A percentile compares a stretch with the other conserved stretches of the same genome.
phyloP scores from a whole-genome alignment of 1,140 invertebrate species.

The Pachyrhynchus sulphureomaculatus region DNA sequence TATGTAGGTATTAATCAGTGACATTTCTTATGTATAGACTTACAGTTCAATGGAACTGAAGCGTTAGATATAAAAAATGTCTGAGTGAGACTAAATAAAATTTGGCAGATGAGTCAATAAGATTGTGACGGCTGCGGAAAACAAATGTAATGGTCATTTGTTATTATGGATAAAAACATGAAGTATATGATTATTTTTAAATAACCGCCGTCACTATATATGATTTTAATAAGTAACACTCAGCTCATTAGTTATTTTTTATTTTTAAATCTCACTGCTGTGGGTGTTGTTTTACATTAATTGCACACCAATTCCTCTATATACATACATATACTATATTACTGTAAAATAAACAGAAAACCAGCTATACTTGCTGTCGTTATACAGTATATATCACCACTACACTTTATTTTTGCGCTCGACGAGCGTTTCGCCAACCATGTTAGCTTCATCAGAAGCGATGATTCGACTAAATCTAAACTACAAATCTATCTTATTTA shows the following conservation, averaged over 20 bases:
- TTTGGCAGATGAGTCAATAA: slow-evolving; percentile 14
- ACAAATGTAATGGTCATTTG: slow-evolving; percentile 5
- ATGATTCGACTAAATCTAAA: too few relatives aligned
- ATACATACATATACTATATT: too few relatives aligned
- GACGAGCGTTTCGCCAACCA: too few relatives aligned
- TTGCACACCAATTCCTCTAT: too few relatives aligned
- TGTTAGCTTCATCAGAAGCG: too few relatives aligned
- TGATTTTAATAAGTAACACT: not conserved
- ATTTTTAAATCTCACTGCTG: too few relatives aligned
- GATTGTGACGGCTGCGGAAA: not conserved
- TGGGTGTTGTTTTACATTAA: too few relatives aligned
- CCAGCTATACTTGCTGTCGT: too few relatives aligned
- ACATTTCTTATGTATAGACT: slow-evolving; percentile 10
- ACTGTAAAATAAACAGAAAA: too few relatives aligned
- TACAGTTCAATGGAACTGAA: slow-evolving; percentile 20
- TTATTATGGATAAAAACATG: not conserved
- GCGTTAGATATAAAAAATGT: slow-evolving; percentile 5
- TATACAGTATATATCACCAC: too few relatives aligned
- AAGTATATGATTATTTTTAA: not conserved
- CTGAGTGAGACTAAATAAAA: slow-evolving; percentile 9
- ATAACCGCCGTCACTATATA: not conserved
- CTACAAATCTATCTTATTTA: too few relatives aligned
- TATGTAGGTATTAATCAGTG: slow-evolving; percentile 15
- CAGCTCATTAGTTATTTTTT: not conserved
- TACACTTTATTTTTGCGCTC: too few relatives aligned